Percentiles rank a stretch among this genome's conserved stretches.
Conservation (phyloP, 2,113 vertebrate species). For the Sapajus apella region DNA sequence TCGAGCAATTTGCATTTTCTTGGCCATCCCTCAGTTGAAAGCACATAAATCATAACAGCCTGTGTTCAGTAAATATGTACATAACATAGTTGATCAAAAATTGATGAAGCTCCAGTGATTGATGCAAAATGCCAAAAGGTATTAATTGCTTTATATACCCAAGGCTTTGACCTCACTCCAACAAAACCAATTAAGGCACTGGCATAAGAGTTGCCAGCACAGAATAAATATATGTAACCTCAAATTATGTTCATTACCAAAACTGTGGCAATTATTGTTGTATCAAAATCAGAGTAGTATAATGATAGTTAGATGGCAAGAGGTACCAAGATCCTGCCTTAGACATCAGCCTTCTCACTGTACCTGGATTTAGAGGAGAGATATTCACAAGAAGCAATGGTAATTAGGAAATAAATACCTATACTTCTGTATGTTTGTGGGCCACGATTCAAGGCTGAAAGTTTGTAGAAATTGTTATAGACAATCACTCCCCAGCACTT, state of each 20-base stretch:
- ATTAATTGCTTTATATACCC: constrained; percentile 66
- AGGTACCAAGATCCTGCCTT: not conserved
- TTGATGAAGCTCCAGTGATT: constrained; percentile 49
- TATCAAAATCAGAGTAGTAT: not conserved
- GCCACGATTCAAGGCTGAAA: not conserved
- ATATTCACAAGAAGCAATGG: not conserved
- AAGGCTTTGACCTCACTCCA: constrained; percentile 42
- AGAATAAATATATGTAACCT: constrained; percentile 61
- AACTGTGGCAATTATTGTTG: not conserved
- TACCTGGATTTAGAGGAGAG: not conserved
- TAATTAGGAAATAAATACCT: not conserved
- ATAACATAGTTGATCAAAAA: constrained; percentile 60
- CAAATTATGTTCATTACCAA: constrained; percentile 45
- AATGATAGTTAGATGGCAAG: not conserved
- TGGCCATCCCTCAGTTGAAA: not conserved
- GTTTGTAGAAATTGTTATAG: not conserved
- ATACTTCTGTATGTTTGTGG: not conserved
- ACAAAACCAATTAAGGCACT: constrained; percentile 62
- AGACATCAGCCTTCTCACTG: not conserved
- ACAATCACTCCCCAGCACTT: not conserved
- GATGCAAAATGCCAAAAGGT: constrained; percentile 57
- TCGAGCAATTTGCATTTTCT: constrained; percentile 46
- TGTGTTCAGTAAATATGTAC: constrained; percentile 46
- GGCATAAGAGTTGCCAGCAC: constrained; percentile 41
- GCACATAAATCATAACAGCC: constrained; percentile 27